Conservation (phyloP, 1,140 invertebrate genomes). For the Zaprionus ornatus region DNA sequence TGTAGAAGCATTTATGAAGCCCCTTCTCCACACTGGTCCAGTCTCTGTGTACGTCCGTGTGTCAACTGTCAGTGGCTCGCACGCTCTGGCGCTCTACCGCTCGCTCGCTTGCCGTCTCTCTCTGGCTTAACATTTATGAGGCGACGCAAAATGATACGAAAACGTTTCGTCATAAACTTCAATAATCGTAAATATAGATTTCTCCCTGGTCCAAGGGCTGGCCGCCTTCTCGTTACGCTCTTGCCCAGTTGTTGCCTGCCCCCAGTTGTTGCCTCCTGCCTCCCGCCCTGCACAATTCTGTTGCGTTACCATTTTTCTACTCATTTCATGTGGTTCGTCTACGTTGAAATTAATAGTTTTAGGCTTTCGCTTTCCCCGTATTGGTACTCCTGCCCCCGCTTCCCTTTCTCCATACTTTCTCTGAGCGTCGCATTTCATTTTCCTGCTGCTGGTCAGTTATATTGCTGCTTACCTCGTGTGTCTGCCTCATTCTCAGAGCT, state of each 20-base stretch:
- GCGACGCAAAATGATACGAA: constrained; percentile 84
- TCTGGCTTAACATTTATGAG: constrained; percentile 75
- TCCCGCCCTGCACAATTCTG: constrained; percentile 10
- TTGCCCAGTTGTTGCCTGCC: neutral
- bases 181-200: constrained; percentile 84
- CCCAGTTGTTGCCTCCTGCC: neutral
- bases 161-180: constrained; percentile 84
- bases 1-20: constrained; percentile 79
- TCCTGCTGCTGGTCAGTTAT: constrained; percentile 67
- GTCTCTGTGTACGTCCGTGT: neutral
- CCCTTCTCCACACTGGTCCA: constrained; percentile 41
- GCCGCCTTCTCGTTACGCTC: neutral
- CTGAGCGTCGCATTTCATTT: constrained; percentile 76
- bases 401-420: neutral
- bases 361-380: constrained; percentile 59
- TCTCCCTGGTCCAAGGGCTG: constrained; percentile 57
- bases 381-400: neutral
- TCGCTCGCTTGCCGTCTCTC: constrained; percentile 16
- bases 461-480: constrained; percentile 26
- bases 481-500: neutral
- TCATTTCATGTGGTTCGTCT: constrained; percentile 9
- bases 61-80: constrained; percentile 15
- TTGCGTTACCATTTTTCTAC: neutral
- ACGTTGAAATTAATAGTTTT: constrained; percentile 81
- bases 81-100: neutral